These are phyloP conservation scores for Camelus dromedarius DNA, from an alignment of 2,113 vertebrate genomes.

Conservation along the genomic window DNA sequence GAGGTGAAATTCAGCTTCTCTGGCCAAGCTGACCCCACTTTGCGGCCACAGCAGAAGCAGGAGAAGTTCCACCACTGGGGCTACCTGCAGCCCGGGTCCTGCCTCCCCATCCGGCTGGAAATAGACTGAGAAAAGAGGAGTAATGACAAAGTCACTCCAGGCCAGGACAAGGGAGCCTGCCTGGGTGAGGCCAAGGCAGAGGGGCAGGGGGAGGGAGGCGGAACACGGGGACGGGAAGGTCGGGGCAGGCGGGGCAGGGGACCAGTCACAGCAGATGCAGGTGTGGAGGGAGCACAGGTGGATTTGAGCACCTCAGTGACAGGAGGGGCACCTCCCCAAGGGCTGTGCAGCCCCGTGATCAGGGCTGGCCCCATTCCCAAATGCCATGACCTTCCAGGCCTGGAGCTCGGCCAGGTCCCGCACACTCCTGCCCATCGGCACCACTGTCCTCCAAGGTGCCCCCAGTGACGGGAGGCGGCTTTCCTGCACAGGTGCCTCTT, in stretches of 20 bases:
- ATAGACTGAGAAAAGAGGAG: no score
- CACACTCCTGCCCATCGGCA: not conserved
- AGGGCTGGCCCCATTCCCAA: no score
- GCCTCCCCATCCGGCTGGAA: not conserved
- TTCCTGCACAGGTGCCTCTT: not conserved
- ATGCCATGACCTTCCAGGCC: no score
- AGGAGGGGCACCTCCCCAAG: fast-evolving
- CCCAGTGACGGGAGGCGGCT: not conserved
- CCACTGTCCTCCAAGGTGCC: not conserved
- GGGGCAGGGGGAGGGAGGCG: no score
- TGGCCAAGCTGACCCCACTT: no score
- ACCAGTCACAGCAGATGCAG: not conserved
- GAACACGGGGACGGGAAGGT: not conserved
- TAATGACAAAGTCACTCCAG: not conserved
- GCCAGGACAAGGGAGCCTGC: no score
- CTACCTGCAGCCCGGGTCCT: not conserved
- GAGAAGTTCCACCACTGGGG: not conserved
- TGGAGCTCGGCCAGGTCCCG: no score
- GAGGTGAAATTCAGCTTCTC: not conserved
- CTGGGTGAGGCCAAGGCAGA: not conserved
- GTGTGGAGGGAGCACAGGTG: fast-evolving
- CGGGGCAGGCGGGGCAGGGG: not conserved
- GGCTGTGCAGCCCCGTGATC: fast-evolving
- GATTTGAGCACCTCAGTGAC: fast-evolving
- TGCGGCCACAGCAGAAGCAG: not conserved